Conservation (phyloP, 2,797 vertebrate species). For the Gymnothorax javanicus region DNA sequence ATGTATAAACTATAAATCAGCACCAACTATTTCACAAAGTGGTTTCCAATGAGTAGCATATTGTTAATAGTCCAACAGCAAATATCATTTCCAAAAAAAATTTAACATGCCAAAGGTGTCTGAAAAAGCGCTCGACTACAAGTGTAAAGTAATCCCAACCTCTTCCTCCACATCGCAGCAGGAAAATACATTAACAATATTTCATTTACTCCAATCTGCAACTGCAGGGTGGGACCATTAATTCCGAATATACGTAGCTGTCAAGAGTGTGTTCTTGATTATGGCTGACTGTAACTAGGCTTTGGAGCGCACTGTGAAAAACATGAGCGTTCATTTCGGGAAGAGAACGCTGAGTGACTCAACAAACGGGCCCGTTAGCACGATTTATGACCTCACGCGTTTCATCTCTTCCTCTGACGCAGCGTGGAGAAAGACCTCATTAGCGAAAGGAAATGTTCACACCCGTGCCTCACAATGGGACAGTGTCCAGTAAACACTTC, state of each 20-base stretch:
- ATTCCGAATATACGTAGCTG: not conserved
- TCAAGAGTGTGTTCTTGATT: not conserved
- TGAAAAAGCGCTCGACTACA: not conserved
- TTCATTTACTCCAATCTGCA: not conserved
- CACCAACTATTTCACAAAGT: not conserved
- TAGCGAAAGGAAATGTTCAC: slow-evolving; percentile 52
- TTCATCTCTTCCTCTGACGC: not conserved
- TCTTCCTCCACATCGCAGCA: not conserved
- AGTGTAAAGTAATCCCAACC: not conserved
- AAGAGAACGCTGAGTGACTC: not conserved
- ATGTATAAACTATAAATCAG: not conserved
- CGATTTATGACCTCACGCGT: not conserved
- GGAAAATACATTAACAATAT: not conserved
- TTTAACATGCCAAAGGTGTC: not conserved
- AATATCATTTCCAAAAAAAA: not conserved
- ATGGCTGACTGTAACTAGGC: not conserved
- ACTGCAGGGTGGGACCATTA: not conserved
- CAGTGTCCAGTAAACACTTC: slow-evolving; percentile 64
- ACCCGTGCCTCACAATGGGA: slow-evolving; percentile 53
- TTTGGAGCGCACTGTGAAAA: not conserved
- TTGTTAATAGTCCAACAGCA: not conserved
- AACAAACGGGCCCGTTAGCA: not conserved
- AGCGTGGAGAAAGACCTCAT: slow-evolving; percentile 28
- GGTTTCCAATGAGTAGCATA: not conserved
- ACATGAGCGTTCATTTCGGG: not conserved